Base-by-base conservation (phyloP, 2,797 vertebrate species). In the Ambastaia sidthimunki region DNA sequence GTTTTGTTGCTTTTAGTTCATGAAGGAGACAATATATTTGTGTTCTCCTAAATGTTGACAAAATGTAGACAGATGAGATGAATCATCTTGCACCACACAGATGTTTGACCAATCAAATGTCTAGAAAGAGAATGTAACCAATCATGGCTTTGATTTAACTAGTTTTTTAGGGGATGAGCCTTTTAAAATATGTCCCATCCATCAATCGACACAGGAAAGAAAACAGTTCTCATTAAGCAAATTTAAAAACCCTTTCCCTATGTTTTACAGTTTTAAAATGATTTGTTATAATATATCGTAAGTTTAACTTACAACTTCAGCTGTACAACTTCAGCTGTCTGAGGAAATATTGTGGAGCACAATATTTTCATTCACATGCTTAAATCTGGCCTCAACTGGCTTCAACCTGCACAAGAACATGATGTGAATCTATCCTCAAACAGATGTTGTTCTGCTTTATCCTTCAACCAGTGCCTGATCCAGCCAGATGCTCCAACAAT, bases 391-490 rank as follows among this genome's bases (percentile, higher is more conserved):
- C 59, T 74, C 55, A 41, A 80, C 71, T 74, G 66, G 18, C 34
- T 34, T 18, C 44, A 84, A 76, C 47, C 65, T 28, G 21, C 47
- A 70, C 52, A 50, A 71, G 66, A 80, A 74, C 60, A 63, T 55
- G 47, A 82, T 13, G 19, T 25, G 18, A 21, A n/a, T 37, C 1
- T 71, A 28, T 50, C 69, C 19, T 67, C 47, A 60, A 67, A 69
- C 76, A 63, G 57, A 73, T 68, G 66, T 47, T 59, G 34, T 47
- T 74, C 44, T 54, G 34, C 65, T 74, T 54, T 67, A 3, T 25
- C 50, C 62, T 52, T 76, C 50, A 28, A 12, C 63, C 44, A 37
- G 11, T 62, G 10, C 16, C 71, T 74, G 71, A 19, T 63, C 34
- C 74, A 68, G 21, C 4, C 13, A 65, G 37, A 6, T 25, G n/a